A percentile compares a stretch with the other conserved stretches of the same genome.
These are phyloP conservation scores for Polypterus senegalus DNA, from an alignment of 2,113 vertebrate genomes.

Conservation along the genomic window DNA sequence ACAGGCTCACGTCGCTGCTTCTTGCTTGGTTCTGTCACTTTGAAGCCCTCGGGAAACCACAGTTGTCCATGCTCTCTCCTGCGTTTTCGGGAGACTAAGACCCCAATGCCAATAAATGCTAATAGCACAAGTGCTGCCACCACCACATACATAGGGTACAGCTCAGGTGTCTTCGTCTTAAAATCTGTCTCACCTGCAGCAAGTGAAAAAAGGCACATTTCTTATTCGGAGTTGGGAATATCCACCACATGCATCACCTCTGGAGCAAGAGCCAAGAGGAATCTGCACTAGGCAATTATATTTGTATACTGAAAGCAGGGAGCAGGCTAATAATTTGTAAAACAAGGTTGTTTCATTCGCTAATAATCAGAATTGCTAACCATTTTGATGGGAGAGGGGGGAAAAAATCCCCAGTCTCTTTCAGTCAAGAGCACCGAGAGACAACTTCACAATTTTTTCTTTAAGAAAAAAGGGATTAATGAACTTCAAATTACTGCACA, in stretches of 20 bases:
- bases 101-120: conserved; percentile 63
- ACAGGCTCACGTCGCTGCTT: conserved; percentile 92
- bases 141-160: conserved; percentile 71
- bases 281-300: conserved; percentile 18
- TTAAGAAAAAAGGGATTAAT: conserved; percentile 86
- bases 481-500: conserved; percentile 90
- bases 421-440: conserved; percentile 68
- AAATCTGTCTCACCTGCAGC: conserved; percentile 57
- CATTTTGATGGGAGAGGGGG: conserved; percentile 17
- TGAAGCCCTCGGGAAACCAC: conserved; percentile 97
- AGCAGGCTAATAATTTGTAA: conserved; percentile 54
- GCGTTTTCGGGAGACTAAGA: conserved; percentile 80
- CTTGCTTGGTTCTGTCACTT: conserved; percentile 85
- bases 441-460: conserved; percentile 79
- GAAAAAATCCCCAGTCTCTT: conserved; percentile 29
- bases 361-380: conserved; percentile 71
- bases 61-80: conserved; percentile 90
- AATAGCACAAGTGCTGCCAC: conserved; percentile 54
- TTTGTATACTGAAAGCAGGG: conserved; percentile 34
- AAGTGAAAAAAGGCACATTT: conserved; percentile 30
- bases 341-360: conserved; percentile 60
- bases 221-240: conserved; percentile 20
- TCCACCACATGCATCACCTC: background rate
- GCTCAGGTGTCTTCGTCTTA: conserved; percentile 24
- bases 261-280: conserved; percentile 7